Base-by-base conservation (phyloP, 2,888 invertebrate genomes). In the Monoplex corrugatus region DNA sequence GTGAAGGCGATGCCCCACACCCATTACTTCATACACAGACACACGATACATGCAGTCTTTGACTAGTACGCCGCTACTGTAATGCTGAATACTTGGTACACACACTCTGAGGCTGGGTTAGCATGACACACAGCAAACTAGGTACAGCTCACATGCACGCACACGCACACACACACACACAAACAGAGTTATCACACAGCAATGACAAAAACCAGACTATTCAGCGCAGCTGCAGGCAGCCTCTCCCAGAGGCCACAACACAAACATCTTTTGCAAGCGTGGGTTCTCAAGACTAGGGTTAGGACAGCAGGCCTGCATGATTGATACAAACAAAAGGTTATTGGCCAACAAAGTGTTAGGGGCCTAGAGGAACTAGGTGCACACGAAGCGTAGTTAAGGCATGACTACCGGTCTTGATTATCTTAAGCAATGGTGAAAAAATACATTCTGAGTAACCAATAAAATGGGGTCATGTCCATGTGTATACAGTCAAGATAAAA, bases 61-160 rank as follows among this genome's bases (percentile, higher is more conserved):
- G 84, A 84, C 84, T 84, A 84, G 84, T 84, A 84, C 84, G 57
- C 57, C 8, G 50, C 84, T 57, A 86, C 86, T 40, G 43, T 86
- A 72, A 86, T 86, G 86, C 86, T 86, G 86, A 44, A 86, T 86
- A 86, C 86, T 38, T 40, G 10, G 68, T 43, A 63, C 63, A 68
- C 86, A 68, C 86, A 86, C 68, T 8, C 86, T n/a, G 40, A 16
- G 35, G 63, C 43, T 80, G 40, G 78, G 78, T 80, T 80, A 80
- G 78, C 78, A 38, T 40, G 23, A 40, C 78, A 40, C 16, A 78
- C 43, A 23, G 32, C 78, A 80, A 32, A 23, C 78, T 32, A 40
- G 78, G n/a, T n/a, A n/a, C n/a, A n/a, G n/a, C n/a, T n/a, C n/a
- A n/a, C n/a, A n/a, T n/a, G n/a, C n/a, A n/a, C n/a, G n/a, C n/a